Conservation (phyloP, 2,113 vertebrate genomes). For the Pholis gunnellus region DNA sequence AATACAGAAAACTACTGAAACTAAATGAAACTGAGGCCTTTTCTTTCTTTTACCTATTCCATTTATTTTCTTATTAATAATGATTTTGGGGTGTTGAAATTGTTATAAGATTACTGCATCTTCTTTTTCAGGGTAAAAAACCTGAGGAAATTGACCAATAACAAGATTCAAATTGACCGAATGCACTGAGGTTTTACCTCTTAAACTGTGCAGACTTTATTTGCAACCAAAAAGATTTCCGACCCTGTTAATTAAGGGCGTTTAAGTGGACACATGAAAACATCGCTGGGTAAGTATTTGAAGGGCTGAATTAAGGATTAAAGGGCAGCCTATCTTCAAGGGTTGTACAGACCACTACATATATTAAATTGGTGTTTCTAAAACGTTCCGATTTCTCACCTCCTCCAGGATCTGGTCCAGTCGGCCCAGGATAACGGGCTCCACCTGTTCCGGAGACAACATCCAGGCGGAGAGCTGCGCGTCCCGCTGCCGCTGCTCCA, state of each 20-base stretch:
- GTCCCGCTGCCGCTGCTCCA: constrained; percentile 80
- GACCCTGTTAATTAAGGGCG: not conserved
- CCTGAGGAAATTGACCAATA: not conserved
- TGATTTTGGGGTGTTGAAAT: not conserved
- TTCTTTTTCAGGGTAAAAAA: not conserved
- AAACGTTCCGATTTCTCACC: constrained; percentile 43
- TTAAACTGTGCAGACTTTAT: not conserved
- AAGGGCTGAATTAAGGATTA: not conserved
- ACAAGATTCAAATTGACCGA: not conserved
- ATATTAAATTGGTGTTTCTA: too few species aligned
- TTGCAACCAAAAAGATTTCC: not conserved
- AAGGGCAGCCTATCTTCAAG: too few species aligned
- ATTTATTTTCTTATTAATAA: not conserved
- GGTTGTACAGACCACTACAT: too few species aligned
- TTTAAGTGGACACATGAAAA: not conserved
- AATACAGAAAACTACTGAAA: not conserved
- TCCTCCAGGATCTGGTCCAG: constrained; percentile 80
- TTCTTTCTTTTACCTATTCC: not conserved
- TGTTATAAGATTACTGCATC: not conserved
- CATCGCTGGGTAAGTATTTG: not conserved
- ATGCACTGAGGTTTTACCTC: too few species aligned
- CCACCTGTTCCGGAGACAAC: constrained; percentile 83
- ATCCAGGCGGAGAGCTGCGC: constrained; percentile 75
- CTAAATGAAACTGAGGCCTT: not conserved
- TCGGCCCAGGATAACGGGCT: constrained; percentile 77